phyloP scores from a whole-genome alignment of 2,888 invertebrate species.

The Oscheius sp. region DNA sequence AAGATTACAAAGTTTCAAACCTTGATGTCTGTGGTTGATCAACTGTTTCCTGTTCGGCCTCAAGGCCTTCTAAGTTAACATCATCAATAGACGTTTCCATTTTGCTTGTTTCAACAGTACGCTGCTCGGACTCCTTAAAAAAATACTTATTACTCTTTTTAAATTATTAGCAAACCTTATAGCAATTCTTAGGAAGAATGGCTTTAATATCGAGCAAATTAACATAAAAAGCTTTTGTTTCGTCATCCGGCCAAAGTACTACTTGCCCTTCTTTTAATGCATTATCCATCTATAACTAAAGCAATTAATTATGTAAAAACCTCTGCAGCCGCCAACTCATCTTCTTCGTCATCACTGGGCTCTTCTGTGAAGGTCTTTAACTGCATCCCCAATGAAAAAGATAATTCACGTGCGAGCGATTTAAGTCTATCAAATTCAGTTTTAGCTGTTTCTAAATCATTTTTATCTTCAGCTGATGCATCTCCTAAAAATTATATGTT shows the following conservation, averaged over 20 bases:
- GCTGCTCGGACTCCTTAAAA: conserved; percentile 41
- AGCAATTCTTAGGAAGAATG: conserved; percentile 48
- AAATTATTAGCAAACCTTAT: conserved; percentile 35
- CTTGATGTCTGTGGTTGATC: not conserved
- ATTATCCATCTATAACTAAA: conserved; percentile 44
- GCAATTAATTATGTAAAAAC: conserved; percentile 17
- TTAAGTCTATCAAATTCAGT: conserved; percentile 78
- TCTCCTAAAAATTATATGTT: conserved; percentile 61
- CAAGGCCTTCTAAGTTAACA: conserved; percentile 43
- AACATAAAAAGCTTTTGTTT: conserved; percentile 59
- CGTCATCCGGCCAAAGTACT: conserved; percentile 61
- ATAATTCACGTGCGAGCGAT: conserved; percentile 37
- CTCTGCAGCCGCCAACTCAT: conserved; percentile 55
- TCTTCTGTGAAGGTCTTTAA: conserved; percentile 61
- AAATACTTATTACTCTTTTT: not conserved
- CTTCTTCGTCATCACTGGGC: conserved; percentile 66
- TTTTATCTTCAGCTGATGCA: conserved; percentile 62
- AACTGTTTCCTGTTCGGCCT: not conserved
- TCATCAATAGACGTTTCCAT: conserved; percentile 44
- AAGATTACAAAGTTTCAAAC: not conserved
- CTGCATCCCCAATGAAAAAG: conserved; percentile 44
- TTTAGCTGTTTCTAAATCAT: conserved; percentile 78
- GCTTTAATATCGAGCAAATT: conserved; percentile 49
- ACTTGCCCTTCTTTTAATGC: conserved; percentile 57
- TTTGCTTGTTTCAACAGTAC: conserved; percentile 35